phyloP scores from a whole-genome alignment of 1,140 invertebrate genomes.

The Sitodiplosis mosellana region DNA sequence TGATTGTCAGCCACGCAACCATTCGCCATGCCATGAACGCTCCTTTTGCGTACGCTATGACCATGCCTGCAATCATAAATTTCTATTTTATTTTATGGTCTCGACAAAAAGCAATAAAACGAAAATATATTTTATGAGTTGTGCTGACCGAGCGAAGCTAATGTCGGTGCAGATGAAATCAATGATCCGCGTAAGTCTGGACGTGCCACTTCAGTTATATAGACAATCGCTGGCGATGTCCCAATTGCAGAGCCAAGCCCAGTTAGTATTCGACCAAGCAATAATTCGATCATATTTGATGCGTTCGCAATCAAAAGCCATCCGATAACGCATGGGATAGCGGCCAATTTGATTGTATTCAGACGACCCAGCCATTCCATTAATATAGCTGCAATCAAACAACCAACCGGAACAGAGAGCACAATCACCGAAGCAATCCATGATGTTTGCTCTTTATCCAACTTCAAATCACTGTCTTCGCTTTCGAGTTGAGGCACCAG shows the following conservation, averaged over 20 bases:
- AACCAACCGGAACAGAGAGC: slow-evolving; percentile 31
- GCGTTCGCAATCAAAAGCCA: slow-evolving; percentile 39
- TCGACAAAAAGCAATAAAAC: not conserved
- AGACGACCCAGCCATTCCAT: slow-evolving; percentile 44
- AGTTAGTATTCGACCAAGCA: slow-evolving; percentile 40
- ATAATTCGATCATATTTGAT: slow-evolving; percentile 26
- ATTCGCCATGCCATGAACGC: slow-evolving; percentile 35
- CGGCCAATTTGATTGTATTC: slow-evolving; percentile 36
- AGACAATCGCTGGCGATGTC: slow-evolving; percentile 38
- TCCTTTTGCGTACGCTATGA: slow-evolving; percentile 38
- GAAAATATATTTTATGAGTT: not conserved
- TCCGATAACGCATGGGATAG: slow-evolving; percentile 38
- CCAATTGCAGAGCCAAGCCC: slow-evolving; percentile 31
- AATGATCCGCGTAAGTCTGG: slow-evolving; percentile 36
- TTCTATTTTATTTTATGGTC: not conserved
- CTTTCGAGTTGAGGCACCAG: slow-evolving; percentile 31
- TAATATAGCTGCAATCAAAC: slow-evolving; percentile 31
- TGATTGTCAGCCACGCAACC: slow-evolving; percentile 33
- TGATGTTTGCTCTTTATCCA: slow-evolving; percentile 24
- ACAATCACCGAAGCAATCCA: slow-evolving; percentile 35
- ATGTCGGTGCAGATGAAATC: slow-evolving; percentile 31
- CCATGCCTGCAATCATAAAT: slow-evolving; percentile 28
- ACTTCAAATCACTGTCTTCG: slow-evolving; percentile 18
- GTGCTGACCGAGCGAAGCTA: slow-evolving; percentile 30
- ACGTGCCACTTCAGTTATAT: slow-evolving; percentile 38